Percentiles rank a stretch among this genome's conserved stretches.
These are phyloP conservation scores for Loxodonta africana DNA, from an alignment of 2,113 vertebrate genomes.

Conservation along the genomic window DNA sequence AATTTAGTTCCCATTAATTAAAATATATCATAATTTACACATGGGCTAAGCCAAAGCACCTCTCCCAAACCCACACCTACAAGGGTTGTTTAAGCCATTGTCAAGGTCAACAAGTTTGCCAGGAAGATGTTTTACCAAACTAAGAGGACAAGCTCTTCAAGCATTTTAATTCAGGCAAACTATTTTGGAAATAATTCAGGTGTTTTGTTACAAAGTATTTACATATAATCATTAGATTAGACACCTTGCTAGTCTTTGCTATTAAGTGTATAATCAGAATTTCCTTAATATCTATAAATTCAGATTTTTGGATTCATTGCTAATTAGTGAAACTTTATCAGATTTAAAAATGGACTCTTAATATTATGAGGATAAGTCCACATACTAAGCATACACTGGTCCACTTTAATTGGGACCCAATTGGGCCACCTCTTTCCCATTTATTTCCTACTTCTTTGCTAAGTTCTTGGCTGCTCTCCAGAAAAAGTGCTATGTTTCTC, in stretches of 20 bases:
- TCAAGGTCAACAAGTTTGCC: background rate
- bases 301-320: background rate
- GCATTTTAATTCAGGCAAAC: background rate
- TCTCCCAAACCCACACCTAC: background rate
- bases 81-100: background rate
- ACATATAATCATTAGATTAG: constrained; percentile 20
- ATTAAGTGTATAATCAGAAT: background rate
- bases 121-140: background rate
- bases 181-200: constrained; percentile 31
- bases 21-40: background rate
- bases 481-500: background rate
- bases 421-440: background rate
- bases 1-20: background rate
- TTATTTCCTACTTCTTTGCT: constrained; percentile 44
- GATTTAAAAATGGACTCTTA: constrained; percentile 53
- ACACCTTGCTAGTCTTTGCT: constrained; percentile 23
- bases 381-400: background rate
- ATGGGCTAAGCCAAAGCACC: background rate
- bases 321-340: constrained; percentile 8
- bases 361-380: constrained; percentile 54
- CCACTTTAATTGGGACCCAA: background rate
- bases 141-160: background rate
- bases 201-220: constrained; percentile 38
- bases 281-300: constrained; percentile 3
- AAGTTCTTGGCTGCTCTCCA: constrained; percentile 20